A percentile compares a stretch with the other conserved stretches of the same genome.
phyloP scores from a whole-genome alignment of 2,797 vertebrate species.

The Neosalanx taihuensis region DNA sequence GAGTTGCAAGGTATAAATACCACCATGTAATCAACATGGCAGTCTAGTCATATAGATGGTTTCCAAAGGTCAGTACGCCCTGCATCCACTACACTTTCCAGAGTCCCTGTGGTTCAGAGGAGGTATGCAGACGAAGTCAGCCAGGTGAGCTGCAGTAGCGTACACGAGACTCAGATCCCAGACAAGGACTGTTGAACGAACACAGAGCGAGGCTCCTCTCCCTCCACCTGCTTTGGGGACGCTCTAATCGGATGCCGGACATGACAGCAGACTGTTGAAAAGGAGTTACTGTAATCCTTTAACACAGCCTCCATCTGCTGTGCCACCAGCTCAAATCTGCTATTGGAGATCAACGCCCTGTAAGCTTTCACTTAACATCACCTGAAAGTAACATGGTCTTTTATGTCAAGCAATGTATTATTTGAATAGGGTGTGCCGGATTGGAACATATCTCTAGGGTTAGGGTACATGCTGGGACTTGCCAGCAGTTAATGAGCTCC shows the following conservation, averaged over 20 bases:
- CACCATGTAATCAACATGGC: slow-evolving; percentile 75
- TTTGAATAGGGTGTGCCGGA: too few relatives aligned
- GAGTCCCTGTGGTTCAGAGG: slow-evolving; percentile 24
- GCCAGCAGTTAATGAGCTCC: not conserved
- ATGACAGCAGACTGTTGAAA: slow-evolving; percentile 53
- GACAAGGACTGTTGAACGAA: slow-evolving; percentile 23
- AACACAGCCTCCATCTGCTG: slow-evolving; percentile 62
- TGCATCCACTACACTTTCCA: slow-evolving; percentile 48
- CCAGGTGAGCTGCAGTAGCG: slow-evolving; percentile 49
- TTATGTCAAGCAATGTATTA: too few relatives aligned
- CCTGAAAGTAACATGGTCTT: too few relatives aligned
- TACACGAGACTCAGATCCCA: slow-evolving; percentile 56
- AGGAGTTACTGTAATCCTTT: slow-evolving; percentile 71
- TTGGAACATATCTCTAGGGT: too few relatives aligned
- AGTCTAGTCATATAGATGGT: slow-evolving; percentile 36
- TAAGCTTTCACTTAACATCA: too few relatives aligned
- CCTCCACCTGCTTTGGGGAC: slow-evolving; percentile 30
- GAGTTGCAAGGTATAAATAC: slow-evolving; percentile 72
- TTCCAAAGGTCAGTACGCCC: slow-evolving; percentile 30
- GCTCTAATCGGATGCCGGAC: slow-evolving; percentile 56
- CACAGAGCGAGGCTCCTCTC: slow-evolving; percentile 30
- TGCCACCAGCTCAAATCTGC: slow-evolving; percentile 14
- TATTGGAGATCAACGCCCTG: too few relatives aligned
- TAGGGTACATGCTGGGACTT: not conserved
- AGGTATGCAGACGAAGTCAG: slow-evolving; percentile 32